Base-by-base conservation (phyloP, 1,140 invertebrate genomes). In the Euwallacea fornicatus region DNA sequence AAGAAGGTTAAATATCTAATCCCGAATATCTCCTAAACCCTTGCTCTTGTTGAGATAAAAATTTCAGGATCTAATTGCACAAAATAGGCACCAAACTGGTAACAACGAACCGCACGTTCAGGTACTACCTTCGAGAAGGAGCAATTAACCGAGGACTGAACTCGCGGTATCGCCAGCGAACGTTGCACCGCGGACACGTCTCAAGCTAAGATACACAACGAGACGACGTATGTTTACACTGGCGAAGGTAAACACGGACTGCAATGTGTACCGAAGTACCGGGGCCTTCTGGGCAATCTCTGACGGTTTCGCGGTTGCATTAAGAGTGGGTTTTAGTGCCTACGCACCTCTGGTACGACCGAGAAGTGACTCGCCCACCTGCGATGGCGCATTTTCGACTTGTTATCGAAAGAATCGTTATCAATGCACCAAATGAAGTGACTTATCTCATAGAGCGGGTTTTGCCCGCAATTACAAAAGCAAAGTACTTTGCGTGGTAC, bases 281-380 rank as follows among this genome's bases (percentile, higher is more conserved):
- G 46, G 46, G 46, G 46, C 46, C 46, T 50, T 50, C 46, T 10
- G 9, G 46, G 46, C 9, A 11, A 50, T 50, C 9, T 50, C 21
- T 33, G 21, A 13, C 46, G 13, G 46, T 50, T 11, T 13, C 46
- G 46, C 42, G n/a, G 61, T 21, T 65, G 46, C 46, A 65, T 41
- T 66, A 56, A 58, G 65, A 58, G 65, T 66, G 58, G 65, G 65
- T 66, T 56, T 66, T 16, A 58, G 21, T 33, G 65, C 65, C 65
- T 66, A 66, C 65, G 65, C 65, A 47, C 43, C 15, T 58, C 54
- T 65, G 63, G 63, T 33, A 33, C 63, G 42, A 54, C 16, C 41
- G n/a, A 65, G 65, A 58, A 15, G 13, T 33, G 41, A 58, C 4
- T 56, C 65, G 65, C 65, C 65, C 65, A 66, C 65, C 65, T 66